Evolutionary conservation across 2,113 vertebrate genomes (phyloP), one percentile per base, ranked within the genome.

Genomic region (Lucifuga dentata): DNA sequence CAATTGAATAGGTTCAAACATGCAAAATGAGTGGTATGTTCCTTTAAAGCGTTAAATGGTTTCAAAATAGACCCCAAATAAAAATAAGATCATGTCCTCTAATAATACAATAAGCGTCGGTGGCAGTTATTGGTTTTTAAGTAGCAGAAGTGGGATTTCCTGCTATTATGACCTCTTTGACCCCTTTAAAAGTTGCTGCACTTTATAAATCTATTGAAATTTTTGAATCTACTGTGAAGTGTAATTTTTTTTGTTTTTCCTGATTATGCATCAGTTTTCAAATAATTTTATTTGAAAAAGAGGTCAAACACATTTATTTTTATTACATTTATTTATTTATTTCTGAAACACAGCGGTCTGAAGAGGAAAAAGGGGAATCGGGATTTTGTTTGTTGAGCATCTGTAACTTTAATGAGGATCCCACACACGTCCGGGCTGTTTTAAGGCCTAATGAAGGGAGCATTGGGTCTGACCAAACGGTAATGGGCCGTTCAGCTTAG

Each of bases 391-490:
- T 60, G 26, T 50, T 81, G 72, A 79, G 83, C 77, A 79, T 77
- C 79, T 81, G 84, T 53, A 62, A 78, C 78, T 70, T 73, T 86
- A 88, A 86, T 85, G 83, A 90, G 82, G 76, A 83, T 76, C 61
- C 84, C 82, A 80, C 81, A 88, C 84, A 85, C 65, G 10, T 79
- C 83, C 76, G 23, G 78, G 79, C 79, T 81, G 72, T 64, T 86
- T 86, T 83, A 86, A 79, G 77, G 78, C 81, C 81, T 83, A 85
- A 83, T 86, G 85, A 87, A 70, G 58, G 67, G 73, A 55, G 73
- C 10, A 77, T 61, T 55, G 64, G 78, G 67, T 86, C 86, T 72
- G 69, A 73, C 69, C 41, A 58, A 81, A 33, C 65, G 15, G 67
- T 87, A 86, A 85, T 83, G 81, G 88, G 83, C 53, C 63, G 3